Evolutionary conservation across 2,888 invertebrate genomes (phyloP).

Genomic region (Drosophila buzzatii): DNA sequence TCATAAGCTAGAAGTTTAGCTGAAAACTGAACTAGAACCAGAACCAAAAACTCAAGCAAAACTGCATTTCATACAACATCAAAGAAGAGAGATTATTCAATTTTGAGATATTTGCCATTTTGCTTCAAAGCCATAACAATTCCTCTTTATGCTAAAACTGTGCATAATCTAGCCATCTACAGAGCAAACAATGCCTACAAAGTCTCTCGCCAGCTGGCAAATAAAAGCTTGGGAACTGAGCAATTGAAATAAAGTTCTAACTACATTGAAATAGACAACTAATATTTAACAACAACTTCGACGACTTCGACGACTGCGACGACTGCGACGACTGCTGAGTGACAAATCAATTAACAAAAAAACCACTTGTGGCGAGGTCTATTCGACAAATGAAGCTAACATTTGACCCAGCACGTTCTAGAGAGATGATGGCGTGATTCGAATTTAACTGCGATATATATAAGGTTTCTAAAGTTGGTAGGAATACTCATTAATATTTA

Average conservation of each 20-base stretch:
- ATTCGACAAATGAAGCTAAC: constrained; percentile 9
- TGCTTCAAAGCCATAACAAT: too few relatives aligned
- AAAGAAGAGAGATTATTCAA: not conserved
- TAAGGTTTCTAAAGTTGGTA: not conserved
- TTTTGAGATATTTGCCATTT: too few relatives aligned
- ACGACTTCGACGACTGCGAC: too few relatives aligned
- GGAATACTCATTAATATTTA: constrained; percentile 11
- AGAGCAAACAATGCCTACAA: not conserved
- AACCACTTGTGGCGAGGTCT: constrained; percentile 16
- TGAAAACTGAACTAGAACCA: not conserved
- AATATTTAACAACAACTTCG: constrained; percentile 33
- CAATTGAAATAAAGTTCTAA: not conserved
- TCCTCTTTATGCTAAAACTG: not conserved
- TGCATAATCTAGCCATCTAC: not conserved
- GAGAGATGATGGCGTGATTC: constrained; percentile 9
- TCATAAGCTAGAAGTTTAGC: not conserved
- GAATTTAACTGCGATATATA: not conserved
- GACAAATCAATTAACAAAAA: constrained; percentile 47
- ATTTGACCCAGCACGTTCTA: constrained; percentile 9
- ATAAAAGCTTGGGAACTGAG: not conserved
- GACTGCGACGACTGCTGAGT: constrained; percentile 28
- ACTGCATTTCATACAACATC: too few relatives aligned
- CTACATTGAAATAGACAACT: constrained; percentile 10
- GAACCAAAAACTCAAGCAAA: too few relatives aligned
- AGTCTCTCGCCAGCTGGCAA: not conserved